A percentile compares a stretch with the other conserved stretches of the same genome.
Conservation (phyloP, 1,140 invertebrate genomes). For the Drosophila navojoa region DNA sequence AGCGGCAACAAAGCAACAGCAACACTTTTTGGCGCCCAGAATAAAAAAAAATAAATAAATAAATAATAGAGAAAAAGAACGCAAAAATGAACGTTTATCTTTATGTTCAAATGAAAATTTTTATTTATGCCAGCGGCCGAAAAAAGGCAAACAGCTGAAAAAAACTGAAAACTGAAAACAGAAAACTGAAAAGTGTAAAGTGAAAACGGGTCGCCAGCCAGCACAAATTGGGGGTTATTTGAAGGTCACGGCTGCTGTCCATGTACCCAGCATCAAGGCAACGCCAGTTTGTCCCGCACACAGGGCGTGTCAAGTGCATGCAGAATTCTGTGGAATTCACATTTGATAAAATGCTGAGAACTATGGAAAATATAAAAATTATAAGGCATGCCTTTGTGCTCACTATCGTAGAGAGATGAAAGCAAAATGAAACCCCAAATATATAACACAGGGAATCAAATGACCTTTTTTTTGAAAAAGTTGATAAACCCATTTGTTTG, state of each 20-base stretch:
- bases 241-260: slow-evolving; percentile 63
- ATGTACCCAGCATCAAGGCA: slow-evolving; percentile 10
- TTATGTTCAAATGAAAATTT: slow-evolving; percentile 80
- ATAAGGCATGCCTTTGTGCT: not conserved
- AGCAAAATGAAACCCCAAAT: no score
- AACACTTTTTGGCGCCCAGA: slow-evolving; percentile 38
- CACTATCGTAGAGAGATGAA: not conserved
- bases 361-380: not conserved
- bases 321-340: slow-evolving; percentile 14
- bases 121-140: slow-evolving; percentile 73
- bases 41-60: slow-evolving; percentile 24
- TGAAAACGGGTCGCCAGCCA: slow-evolving; percentile 50
- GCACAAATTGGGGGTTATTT: slow-evolving; percentile 68
- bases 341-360: not conserved
- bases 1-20: slow-evolving; percentile 25
- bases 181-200: slow-evolving; percentile 46
- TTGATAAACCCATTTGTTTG: no score
- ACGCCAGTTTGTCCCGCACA: slow-evolving; percentile 3
- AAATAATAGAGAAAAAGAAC: not conserved
- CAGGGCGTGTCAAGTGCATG: slow-evolving; percentile 10
- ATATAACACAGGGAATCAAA: no score
- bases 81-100: slow-evolving; percentile 73
- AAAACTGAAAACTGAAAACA: slow-evolving; percentile 34
- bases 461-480: no score
- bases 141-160: slow-evolving; percentile 64